Evolutionary conservation across 1,140 invertebrate genomes (phyloP).

Genomic region (Campoletis sonorensis): DNA sequence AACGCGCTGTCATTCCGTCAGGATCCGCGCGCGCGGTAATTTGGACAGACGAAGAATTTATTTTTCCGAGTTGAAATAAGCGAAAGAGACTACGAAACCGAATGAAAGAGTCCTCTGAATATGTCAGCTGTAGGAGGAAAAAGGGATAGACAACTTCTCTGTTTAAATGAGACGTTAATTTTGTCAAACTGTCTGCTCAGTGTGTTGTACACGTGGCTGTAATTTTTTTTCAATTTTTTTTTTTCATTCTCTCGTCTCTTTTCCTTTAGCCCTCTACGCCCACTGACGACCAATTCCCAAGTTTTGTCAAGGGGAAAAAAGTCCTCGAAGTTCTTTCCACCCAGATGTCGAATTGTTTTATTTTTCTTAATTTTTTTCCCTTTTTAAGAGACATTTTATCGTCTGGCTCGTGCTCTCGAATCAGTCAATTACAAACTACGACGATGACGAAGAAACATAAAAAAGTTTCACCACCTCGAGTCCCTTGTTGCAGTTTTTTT

Average conservation of each 20-base stretch:
- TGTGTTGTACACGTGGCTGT: not conserved
- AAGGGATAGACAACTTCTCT: not conserved
- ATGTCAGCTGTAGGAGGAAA: not conserved
- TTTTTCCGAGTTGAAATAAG: not conserved
- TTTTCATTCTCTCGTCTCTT: slow-evolving; percentile 4
- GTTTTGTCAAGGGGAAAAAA: slow-evolving; percentile 1
- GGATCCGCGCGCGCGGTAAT: not conserved
- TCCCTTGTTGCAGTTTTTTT: not conserved
- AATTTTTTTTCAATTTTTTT: no score
- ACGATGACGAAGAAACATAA: not conserved
- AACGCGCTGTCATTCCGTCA: not conserved
- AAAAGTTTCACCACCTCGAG: not conserved
- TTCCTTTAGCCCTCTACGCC: not conserved
- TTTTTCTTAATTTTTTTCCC: not conserved
- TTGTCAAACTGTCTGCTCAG: not conserved
- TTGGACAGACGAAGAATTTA: not conserved
- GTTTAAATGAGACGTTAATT: slow-evolving; percentile 33
- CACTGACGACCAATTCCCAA: slow-evolving; percentile 9
- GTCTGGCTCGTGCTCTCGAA: slow-evolving; percentile 2
- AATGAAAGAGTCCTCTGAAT: not conserved
- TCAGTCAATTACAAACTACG: not conserved
- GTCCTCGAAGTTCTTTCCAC: not conserved
- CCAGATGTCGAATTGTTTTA: not conserved
- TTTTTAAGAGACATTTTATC: not conserved
- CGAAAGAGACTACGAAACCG: not conserved